phyloP scores from a whole-genome alignment of 2,888 invertebrate species.

The Gortyna flavago region DNA sequence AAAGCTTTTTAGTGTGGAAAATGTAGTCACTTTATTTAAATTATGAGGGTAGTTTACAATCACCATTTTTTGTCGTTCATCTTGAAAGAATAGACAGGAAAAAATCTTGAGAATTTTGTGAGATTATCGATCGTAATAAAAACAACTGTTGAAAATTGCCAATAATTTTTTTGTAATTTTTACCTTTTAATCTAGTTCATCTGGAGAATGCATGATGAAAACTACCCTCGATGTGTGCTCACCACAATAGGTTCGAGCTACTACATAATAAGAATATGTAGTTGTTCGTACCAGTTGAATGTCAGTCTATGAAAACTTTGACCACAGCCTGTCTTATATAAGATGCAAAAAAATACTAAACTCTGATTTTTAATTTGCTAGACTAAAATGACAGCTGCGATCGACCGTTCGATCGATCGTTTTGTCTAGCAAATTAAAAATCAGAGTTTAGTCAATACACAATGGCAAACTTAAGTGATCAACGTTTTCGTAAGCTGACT shows the following conservation, averaged over 20 bases:
- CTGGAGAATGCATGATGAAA: background rate
- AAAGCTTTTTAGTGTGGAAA: conserved; percentile 49
- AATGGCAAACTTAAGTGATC: background rate
- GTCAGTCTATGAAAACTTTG: conserved; percentile 17
- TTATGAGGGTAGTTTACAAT: conserved; percentile 16
- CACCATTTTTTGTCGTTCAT: background rate
- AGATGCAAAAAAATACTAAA: conserved; percentile 2
- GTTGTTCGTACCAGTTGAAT: conserved; percentile 1
- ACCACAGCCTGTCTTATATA: background rate
- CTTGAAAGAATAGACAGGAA: background rate
- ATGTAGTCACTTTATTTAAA: conserved; percentile 49
- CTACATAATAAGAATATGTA: conserved; percentile 4
- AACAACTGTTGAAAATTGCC: background rate
- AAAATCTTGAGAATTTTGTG: background rate
- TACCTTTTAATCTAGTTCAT: background rate
- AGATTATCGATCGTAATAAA: background rate
- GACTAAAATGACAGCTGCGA: background rate
- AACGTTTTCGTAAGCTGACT: conserved; percentile 21
- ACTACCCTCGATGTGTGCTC: conserved; percentile 17
- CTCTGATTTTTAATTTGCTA: background rate
- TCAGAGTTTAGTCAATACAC: background rate
- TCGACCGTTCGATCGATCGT: too few relatives aligned
- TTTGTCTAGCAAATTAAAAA: background rate
- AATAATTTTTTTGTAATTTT: background rate
- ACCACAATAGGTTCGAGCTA: background rate